These are phyloP conservation scores for Microtus ochrogaster DNA, from an alignment of 2,113 vertebrate species.

Conservation along the genomic window DNA sequence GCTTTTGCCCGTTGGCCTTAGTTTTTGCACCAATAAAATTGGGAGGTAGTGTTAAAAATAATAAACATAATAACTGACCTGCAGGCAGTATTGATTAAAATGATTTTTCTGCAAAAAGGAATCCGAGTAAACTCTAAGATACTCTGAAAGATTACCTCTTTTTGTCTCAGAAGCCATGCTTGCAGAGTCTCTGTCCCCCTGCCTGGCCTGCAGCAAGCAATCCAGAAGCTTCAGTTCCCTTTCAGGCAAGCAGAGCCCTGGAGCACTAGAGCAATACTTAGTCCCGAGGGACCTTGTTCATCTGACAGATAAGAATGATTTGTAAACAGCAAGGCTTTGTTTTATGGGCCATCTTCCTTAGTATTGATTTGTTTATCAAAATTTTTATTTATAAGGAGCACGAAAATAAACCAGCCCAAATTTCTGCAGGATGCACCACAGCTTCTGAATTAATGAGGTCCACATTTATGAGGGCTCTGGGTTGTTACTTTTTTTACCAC, in stretches of 20 bases:
- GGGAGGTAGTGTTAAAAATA: not conserved
- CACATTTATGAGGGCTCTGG: slow-evolving; percentile 66
- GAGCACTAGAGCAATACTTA: not conserved
- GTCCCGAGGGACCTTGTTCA: slow-evolving; percentile 46
- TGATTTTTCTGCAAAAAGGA: not conserved
- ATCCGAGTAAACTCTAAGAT: not conserved
- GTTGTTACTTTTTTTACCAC: not conserved
- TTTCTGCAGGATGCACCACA: slow-evolving; percentile 49
- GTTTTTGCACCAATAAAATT: not conserved
- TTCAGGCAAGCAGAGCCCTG: not conserved
- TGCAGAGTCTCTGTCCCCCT: not conserved
- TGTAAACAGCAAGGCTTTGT: slow-evolving; percentile 34
- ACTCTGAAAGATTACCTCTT: not conserved
- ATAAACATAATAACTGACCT: not conserved
- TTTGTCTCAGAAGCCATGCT: not conserved
- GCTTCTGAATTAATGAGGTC: slow-evolving; percentile 75
- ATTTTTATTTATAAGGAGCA: slow-evolving; percentile 73
- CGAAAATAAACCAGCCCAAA: slow-evolving; percentile 71
- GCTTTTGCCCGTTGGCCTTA: not conserved
- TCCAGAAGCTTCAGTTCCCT: not conserved
- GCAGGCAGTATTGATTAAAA: not conserved
- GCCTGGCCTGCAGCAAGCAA: not conserved
- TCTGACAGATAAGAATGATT: slow-evolving; percentile 67
- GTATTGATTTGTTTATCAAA: slow-evolving; percentile 78
- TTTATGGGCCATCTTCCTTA: slow-evolving; percentile 61